Evolutionary conservation across 1,140 invertebrate genomes (phyloP).

Genomic region (Trissolcus basalis): DNA sequence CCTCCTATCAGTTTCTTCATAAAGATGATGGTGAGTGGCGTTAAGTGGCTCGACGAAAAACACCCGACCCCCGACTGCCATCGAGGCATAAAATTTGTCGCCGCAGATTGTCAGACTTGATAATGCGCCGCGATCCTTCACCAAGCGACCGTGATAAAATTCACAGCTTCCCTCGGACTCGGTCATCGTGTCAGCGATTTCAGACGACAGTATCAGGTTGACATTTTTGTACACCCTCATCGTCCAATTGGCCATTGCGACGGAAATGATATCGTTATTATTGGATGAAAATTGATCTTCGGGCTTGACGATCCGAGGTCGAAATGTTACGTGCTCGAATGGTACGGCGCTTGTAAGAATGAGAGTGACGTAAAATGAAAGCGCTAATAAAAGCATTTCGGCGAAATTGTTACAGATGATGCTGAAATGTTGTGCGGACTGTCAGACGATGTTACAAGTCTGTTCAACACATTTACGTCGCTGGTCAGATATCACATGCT

Average conservation of each 20-base stretch:
- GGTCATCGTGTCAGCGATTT: neutral
- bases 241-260: slow-evolving; percentile 62
- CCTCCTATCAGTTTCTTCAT: slow-evolving; percentile 23
- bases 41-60: slow-evolving; percentile 72
- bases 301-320: slow-evolving; percentile 10
- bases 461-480: slow-evolving; percentile 11
- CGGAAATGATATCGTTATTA: slow-evolving; percentile 14
- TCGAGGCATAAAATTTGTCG: slow-evolving; percentile 68
- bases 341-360: slow-evolving; percentile 13
- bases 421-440: slow-evolving; percentile 10
- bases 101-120: slow-evolving; percentile 71
- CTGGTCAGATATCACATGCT: slow-evolving; percentile 19
- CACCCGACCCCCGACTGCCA: slow-evolving; percentile 60
- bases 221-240: slow-evolving; percentile 54
- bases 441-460: slow-evolving; percentile 14
- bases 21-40: slow-evolving; percentile 59
- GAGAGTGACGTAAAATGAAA: slow-evolving; percentile 20
- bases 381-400: slow-evolving; percentile 28
- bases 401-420: slow-evolving; percentile 12
- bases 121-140: slow-evolving; percentile 57
- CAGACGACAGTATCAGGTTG: slow-evolving; percentile 40
- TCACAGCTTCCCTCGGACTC: slow-evolving; percentile 47
- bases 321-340: slow-evolving; percentile 8
- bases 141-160: slow-evolving; percentile 53
- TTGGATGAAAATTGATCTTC: neutral